These are phyloP conservation scores for Neoniphon sammara DNA, from an alignment of 2,797 vertebrate species.

Conservation along the genomic window DNA sequence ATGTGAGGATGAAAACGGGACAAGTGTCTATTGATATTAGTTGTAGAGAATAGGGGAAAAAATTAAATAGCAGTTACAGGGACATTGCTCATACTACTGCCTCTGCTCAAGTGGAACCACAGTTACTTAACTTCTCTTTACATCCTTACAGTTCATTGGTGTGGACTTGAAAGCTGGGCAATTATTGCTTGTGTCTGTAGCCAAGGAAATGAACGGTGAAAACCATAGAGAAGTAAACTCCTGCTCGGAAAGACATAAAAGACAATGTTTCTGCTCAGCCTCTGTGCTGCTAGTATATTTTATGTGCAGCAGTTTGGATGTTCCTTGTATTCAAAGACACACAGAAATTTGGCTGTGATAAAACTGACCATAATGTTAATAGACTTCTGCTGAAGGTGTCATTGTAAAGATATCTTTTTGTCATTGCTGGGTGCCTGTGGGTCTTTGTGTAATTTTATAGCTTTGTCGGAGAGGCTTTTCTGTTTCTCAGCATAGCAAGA, in stretches of 20 bases:
- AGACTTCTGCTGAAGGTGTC: constrained; percentile 61
- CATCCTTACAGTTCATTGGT: constrained; percentile 35
- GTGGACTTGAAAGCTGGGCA: constrained; percentile 55
- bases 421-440: constrained; percentile 54
- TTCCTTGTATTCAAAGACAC: constrained; percentile 61
- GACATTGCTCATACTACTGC: constrained; percentile 10
- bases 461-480: constrained; percentile 48
- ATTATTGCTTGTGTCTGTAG: constrained; percentile 47
- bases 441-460: constrained; percentile 52
- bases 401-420: constrained; percentile 64
- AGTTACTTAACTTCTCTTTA: constrained; percentile 52
- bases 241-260: constrained; percentile 55
- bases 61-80: constrained; percentile 14
- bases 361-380: constrained; percentile 69
- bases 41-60: constrained; percentile 15
- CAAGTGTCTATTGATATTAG: constrained; percentile 40
- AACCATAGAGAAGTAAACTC: constrained; percentile 51
- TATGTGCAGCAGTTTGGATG: constrained; percentile 35
- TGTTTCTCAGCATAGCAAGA: constrained; percentile 49
- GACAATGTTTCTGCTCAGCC: constrained; percentile 22
- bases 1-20: constrained; percentile 35
- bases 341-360: constrained; percentile 51
- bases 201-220: constrained; percentile 50
- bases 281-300: constrained; percentile 42
- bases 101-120: constrained; percentile 16